Base-by-base conservation (phyloP, 2,888 invertebrate species). In the Caenorhabditis sp. region DNA sequence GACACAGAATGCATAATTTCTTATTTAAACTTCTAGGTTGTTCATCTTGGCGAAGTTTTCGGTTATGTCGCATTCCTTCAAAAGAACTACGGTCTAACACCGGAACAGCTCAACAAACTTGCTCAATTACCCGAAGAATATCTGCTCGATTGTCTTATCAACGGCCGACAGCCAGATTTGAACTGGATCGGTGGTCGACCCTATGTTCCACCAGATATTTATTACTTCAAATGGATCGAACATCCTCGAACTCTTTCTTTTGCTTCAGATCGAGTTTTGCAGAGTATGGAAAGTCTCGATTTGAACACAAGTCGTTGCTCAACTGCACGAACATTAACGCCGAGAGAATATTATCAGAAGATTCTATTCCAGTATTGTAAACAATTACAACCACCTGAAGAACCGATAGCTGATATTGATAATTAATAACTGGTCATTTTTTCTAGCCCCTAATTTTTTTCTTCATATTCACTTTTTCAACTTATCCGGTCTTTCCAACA, bases 221-320 rank as follows among this genome's bases (percentile, higher is more conserved):
- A 85, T 70, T 87, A 85, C 61, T 87, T 87, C 79, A 86, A 86
- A 76, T 88, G 88, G 88, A 88, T 88, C 67, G 88, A 88, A 63
- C 87, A 88, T 53, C 88, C 87, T n/a, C 78, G 88, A 26, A 88
- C 88, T 8, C 60, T 87, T 8, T 84, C 84, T 50, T 87, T 85
- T 60, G 85, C 84, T 8, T 85, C 85, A 4, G 88, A 88, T 59
- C 76, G 86, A 3, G 84, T 84, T 0, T 69, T 88, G 43, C 86
- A 86, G 43, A 83, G 83, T 63, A 85, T 87, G 83, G 88, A 88
- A 64, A 84, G 84, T 50, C 61, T 87, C n/a, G 87, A 88, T 70
- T 70, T 87, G 43, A 85, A 85, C 43, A 84, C 85, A 10, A 81
- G 83, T 65, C 80, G 85, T 43, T 87, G 86, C 65, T 85, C 85